Percentiles rank a stretch among this genome's conserved stretches.
Conservation (phyloP, 1,140 invertebrate species). For the Harlomillsia oculata region DNA sequence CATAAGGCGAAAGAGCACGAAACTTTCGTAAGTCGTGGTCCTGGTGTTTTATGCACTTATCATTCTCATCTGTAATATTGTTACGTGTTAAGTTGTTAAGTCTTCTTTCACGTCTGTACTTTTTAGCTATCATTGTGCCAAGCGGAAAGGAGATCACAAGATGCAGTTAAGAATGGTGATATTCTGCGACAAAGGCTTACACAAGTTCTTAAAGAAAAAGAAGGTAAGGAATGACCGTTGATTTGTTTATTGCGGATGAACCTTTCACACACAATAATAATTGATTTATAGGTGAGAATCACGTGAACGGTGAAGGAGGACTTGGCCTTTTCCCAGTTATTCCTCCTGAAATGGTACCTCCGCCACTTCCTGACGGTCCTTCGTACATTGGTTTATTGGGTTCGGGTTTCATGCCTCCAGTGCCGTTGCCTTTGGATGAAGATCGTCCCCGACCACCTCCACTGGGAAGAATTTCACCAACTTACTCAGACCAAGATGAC, state of each 20-base stretch:
- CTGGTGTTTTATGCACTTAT: background rate
- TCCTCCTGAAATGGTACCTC: constrained; percentile 15
- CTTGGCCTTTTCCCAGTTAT: constrained; percentile 9
- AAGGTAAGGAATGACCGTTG: constrained; percentile 10
- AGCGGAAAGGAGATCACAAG: constrained; percentile 31
- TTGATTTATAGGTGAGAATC: constrained; percentile 5
- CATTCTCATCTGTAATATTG: background rate
- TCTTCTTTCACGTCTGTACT: background rate
- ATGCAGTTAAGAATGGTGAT: constrained; percentile 29
- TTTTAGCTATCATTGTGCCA: constrained; percentile 33
- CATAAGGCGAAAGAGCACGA: constrained; percentile 30
- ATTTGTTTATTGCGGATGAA: background rate
- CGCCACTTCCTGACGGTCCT: constrained; percentile 12
- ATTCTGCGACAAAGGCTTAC: constrained; percentile 26
- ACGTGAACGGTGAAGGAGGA: constrained; percentile 22
- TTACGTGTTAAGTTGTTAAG: background rate
- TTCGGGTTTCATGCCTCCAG: constrained; percentile 23
- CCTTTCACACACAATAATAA: background rate
- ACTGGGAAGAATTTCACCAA: constrained; percentile 29
- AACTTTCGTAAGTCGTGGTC: constrained; percentile 26
- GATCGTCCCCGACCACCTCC: constrained; percentile 14
- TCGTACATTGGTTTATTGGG: constrained; percentile 31
- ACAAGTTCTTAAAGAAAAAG: constrained; percentile 27
- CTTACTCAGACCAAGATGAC: constrained; percentile 12
- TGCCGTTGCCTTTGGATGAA: constrained; percentile 27